phyloP scores from a whole-genome alignment of 2,113 vertebrate genomes.

The Myiopsitta monachus region DNA sequence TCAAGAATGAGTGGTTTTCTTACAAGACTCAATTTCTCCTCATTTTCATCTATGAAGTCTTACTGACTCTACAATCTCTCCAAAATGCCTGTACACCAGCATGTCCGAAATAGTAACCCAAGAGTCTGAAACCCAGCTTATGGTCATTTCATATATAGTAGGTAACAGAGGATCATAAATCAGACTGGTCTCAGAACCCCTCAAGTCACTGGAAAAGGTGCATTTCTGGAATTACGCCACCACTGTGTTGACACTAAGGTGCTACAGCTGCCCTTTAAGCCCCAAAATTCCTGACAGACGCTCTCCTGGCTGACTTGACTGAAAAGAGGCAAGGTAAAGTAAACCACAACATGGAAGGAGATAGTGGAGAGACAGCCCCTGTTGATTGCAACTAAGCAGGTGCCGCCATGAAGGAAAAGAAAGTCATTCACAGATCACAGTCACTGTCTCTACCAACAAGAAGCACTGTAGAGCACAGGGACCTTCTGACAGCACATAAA shows the following conservation, averaged over 20 bases:
- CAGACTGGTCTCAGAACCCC: neutral
- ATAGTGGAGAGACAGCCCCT: neutral
- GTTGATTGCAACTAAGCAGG: neutral
- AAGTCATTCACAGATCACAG: neutral
- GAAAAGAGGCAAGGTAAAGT: neutral
- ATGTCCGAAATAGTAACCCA: neutral
- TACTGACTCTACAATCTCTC: neutral
- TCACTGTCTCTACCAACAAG: neutral
- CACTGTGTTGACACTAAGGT: no score
- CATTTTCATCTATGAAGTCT: neutral
- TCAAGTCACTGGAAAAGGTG: neutral
- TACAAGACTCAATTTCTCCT: neutral
- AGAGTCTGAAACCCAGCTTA: neutral
- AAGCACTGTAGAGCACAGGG: neutral
- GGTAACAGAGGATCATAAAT: neutral
- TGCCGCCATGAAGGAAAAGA: neutral
- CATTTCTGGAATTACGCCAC: neutral
- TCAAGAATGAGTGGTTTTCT: neutral
- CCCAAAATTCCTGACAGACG: neutral
- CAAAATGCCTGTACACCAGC: neutral
- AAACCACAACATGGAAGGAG: neutral
- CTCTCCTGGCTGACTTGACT: neutral
- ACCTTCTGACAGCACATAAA: neutral
- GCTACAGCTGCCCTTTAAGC: neutral
- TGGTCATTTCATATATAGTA: accelerated